A percentile compares a stretch with the other conserved stretches of the same genome.
phyloP scores from a whole-genome alignment of 2,888 invertebrate genomes.

The Drosophila conformis region DNA sequence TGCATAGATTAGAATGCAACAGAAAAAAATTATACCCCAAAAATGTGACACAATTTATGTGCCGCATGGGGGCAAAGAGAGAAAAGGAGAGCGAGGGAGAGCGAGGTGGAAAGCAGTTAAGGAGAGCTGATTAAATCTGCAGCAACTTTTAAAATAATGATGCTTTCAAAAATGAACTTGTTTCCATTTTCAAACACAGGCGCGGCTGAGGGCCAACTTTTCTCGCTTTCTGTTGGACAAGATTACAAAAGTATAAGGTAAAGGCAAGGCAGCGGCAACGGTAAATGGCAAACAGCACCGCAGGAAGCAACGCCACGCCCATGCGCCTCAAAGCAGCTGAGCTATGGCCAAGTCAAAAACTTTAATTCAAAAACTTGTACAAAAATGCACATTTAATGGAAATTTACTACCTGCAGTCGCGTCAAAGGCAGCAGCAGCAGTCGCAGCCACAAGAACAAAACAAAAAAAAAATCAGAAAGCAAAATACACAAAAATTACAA shows the following conservation, averaged over 20 bases:
- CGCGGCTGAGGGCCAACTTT: slow-evolving; percentile 34
- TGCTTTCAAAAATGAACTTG: slow-evolving; percentile 71
- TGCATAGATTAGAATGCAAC: slow-evolving; percentile 59
- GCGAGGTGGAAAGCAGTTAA: not conserved
- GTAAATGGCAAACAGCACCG: slow-evolving; percentile 44
- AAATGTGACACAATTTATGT: slow-evolving; percentile 41
- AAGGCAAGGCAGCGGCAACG: slow-evolving; percentile 20
- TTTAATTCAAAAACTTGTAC: slow-evolving; percentile 83
- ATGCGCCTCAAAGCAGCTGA: slow-evolving; percentile 42
- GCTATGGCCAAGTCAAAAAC: slow-evolving; percentile 72
- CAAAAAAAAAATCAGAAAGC: slow-evolving; percentile 2
- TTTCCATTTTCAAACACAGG: slow-evolving; percentile 36
- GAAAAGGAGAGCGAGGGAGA: no score
- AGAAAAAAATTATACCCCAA: slow-evolving; percentile 9
- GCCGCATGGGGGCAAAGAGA: slow-evolving; percentile 15
- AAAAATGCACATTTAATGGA: slow-evolving; percentile 83
- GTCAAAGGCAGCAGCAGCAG: slow-evolving; percentile 58
- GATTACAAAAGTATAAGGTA: slow-evolving; percentile 77
- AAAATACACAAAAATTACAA: slow-evolving; percentile 9
- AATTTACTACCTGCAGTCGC: slow-evolving; percentile 80
- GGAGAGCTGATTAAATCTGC: slow-evolving; percentile 32
- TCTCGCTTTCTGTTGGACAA: slow-evolving; percentile 70
- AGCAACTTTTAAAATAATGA: slow-evolving; percentile 61
- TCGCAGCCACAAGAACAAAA: slow-evolving; percentile 20
- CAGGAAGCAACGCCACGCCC: slow-evolving; percentile 35